phyloP scores from a whole-genome alignment of 2,797 vertebrate species.

The Enteromius fasciolatus region DNA sequence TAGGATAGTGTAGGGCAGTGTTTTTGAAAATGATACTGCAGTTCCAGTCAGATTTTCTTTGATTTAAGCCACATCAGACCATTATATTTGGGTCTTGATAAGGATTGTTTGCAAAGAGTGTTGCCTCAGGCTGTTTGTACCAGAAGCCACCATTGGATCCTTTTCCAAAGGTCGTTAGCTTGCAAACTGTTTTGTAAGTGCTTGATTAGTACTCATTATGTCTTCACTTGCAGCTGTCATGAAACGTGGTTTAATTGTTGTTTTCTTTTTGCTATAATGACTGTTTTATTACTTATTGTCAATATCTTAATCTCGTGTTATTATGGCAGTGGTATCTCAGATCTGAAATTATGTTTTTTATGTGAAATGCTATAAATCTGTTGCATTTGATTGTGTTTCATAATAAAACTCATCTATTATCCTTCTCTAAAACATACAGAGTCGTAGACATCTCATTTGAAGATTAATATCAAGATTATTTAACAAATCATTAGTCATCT shows the following conservation, averaged over 20 bases:
- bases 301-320: not conserved
- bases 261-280: not conserved
- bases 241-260: not conserved
- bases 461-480: not conserved
- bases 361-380: not conserved
- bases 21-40: not conserved
- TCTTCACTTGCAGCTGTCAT: not conserved
- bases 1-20: not conserved
- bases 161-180: conserved; percentile 6
- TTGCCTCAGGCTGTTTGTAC: conserved; percentile 17
- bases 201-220: conserved; percentile 37
- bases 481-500: not conserved
- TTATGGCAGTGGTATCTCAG: not conserved
- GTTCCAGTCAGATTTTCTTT: not conserved
- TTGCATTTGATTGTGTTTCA: not conserved
- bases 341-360: not conserved
- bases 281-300: not conserved
- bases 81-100: not conserved
- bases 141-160: not conserved
- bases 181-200: conserved; percentile 40
- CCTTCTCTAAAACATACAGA: not conserved
- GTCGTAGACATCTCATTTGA: not conserved
- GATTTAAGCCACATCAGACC: not conserved
- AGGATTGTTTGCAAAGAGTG: not conserved
- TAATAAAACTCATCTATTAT: not conserved